These are phyloP conservation scores for Botrylloides violaceus DNA, from an alignment of 23 tunicate genomes.

Conservation along the genomic window DNA sequence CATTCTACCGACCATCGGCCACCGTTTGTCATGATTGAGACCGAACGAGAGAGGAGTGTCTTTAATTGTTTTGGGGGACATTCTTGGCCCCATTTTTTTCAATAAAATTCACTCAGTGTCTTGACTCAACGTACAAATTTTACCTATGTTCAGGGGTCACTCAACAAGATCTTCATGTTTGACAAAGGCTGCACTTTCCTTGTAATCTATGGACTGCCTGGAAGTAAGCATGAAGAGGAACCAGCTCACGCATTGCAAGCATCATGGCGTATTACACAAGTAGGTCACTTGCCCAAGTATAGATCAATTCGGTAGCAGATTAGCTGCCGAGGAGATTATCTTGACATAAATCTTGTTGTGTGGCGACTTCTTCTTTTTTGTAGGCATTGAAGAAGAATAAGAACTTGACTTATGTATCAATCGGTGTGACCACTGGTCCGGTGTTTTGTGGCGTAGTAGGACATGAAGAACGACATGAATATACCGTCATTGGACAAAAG, in stretches of 20 bases:
- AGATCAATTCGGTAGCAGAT: too few relatives aligned
- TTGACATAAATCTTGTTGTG: too few relatives aligned
- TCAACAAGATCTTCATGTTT: constrained; percentile 97
- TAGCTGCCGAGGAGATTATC: too few relatives aligned
- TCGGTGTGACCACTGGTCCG: constrained; percentile 89
- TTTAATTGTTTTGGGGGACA: too few relatives aligned
- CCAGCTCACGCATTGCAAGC: constrained; percentile 96
- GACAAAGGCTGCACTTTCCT: constrained; percentile 99
- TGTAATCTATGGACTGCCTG: constrained; percentile 92
- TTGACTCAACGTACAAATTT: not conserved
- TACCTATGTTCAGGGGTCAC: constrained; percentile 32
- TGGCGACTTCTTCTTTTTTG: too few relatives aligned
- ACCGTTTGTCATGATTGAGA: too few relatives aligned
- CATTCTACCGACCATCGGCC: too few relatives aligned
- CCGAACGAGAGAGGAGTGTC: too few relatives aligned
- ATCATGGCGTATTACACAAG: constrained; percentile 60
- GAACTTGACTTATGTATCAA: constrained; percentile 37
- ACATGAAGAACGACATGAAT: constrained; percentile 91
- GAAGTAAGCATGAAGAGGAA: constrained; percentile 95
- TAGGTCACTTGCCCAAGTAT: too few relatives aligned
- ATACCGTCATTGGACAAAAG: constrained; percentile 98
- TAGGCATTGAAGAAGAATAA: constrained; percentile 13
- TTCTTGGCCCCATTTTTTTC: too few relatives aligned
- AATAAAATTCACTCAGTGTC: not conserved
- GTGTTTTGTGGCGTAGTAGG: constrained; percentile 98